Evolutionary conservation across 2,113 vertebrate genomes (phyloP).

Genomic region (Salvelinus namaycush): DNA sequence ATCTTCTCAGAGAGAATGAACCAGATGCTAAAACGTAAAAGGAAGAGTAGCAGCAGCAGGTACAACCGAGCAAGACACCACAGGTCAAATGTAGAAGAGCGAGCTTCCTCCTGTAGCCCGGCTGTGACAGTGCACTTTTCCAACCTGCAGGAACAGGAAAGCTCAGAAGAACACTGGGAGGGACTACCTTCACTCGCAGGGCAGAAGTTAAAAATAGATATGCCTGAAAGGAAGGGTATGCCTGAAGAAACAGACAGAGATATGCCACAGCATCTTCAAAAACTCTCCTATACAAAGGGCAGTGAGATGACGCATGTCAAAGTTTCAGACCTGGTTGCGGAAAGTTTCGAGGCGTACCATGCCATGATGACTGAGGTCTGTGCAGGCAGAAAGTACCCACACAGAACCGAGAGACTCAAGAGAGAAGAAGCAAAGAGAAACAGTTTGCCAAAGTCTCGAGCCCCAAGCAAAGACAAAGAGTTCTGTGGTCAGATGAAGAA

Average conservation of each 20-base stretch:
- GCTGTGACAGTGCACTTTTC: conserved; percentile 58
- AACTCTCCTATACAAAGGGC: conserved; percentile 44
- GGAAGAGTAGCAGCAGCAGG: conserved; percentile 8
- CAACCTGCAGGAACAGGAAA: conserved; percentile 55
- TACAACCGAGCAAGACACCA: conserved; percentile 18
- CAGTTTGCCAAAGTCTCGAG: conserved; percentile 13
- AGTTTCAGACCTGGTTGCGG: conserved; percentile 68
- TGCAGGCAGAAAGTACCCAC: not conserved
- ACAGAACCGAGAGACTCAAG: conserved; percentile 19
- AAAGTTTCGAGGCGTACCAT: conserved; percentile 66
- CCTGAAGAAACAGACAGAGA: conserved; percentile 1
- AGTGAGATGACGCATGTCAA: conserved; percentile 40
- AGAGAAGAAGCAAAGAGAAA: conserved; percentile 16
- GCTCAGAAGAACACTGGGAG: conserved; percentile 37
- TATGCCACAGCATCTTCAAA: conserved; percentile 46
- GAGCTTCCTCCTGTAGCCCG: conserved; percentile 30
- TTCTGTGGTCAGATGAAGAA: conserved; percentile 63
- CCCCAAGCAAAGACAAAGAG: conserved; percentile 43
- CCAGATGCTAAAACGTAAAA: conserved; percentile 66
- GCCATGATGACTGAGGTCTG: conserved; percentile 56
- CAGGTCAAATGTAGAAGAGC: not conserved
- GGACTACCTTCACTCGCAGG: conserved; percentile 31
- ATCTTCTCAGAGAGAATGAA: conserved; percentile 84
- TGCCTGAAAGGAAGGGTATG: conserved; percentile 49
- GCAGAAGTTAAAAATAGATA: conserved; percentile 63